Base-by-base conservation (phyloP, 2,113 vertebrate genomes). In the Hyla sarda region DNA sequence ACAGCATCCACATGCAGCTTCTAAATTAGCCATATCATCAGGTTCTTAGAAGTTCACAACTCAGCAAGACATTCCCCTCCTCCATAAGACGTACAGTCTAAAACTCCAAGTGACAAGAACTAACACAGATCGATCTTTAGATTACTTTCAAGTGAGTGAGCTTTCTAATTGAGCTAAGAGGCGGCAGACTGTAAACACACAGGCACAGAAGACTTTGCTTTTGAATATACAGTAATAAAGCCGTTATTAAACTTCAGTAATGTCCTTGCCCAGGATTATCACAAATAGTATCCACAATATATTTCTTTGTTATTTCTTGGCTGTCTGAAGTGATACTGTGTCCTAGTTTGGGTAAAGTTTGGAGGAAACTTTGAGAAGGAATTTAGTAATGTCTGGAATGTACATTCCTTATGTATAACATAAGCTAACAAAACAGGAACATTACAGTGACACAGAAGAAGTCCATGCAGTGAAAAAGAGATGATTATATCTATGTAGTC, bases 101-200 rank as follows among this genome's bases (percentile, higher is more conserved):
- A 69, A 72, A 80, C 76, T 80, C 76, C 71, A 23, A 52, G 84
- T 80, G 84, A 86, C 76, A 86, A 86, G 84, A 80, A 86, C 75
- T 58, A 80, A 80, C 84, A 79, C 60, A 58, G 84, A 86, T 86
- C 84, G 84, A 86, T 86, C 77, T 86, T 52, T 4, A 80, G 76
- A 73, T 79, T 58, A 25, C 84, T 80, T 86, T 86, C 32, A 80
- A 80, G 84, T 80, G 48, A 86, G 23, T 86, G 76, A 80, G 52
- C 62, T 72, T 86, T 80, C 56, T 86, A 86, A 86, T 80, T 86
- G 76, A 72, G 60, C 75, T 72, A 79, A 79, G 47, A 52, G 67
- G 75, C 54, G 48, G 28, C 84, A 80, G 84, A 28, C 76, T 80
- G 65, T 71, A 80, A 80, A 79, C 56, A 79, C 48, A 47, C 23